phyloP scores from a whole-genome alignment of 2,113 vertebrate genomes.

The Chroicocephalus ridibundus region DNA sequence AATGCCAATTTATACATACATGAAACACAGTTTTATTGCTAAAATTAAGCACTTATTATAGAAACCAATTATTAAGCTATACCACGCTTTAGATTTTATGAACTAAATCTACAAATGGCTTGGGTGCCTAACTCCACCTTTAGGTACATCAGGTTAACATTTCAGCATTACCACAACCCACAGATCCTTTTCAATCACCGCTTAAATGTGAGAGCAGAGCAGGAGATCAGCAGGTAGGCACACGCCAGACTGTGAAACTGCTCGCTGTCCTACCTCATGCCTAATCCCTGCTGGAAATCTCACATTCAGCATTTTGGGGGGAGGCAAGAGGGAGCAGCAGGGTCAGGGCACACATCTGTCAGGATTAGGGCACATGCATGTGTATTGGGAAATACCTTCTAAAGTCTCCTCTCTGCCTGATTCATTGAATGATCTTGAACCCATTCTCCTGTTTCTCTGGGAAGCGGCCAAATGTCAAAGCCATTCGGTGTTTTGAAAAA shows the following conservation, averaged over 20 bases:
- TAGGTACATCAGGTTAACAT: background rate
- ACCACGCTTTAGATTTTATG: background rate
- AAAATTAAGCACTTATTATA: slow-evolving; percentile 16
- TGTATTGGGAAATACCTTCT: background rate
- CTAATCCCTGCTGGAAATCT: background rate
- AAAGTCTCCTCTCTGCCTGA: background rate
- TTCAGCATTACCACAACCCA: background rate
- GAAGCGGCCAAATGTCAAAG: slow-evolving; percentile 13
- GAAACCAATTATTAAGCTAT: slow-evolving; percentile 12
- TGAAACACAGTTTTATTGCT: slow-evolving; percentile 28
- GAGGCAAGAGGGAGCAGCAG: background rate
- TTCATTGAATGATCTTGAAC: slow-evolving; percentile 18
- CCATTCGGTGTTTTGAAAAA: background rate
- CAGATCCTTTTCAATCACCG: background rate
- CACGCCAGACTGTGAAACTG: background rate
- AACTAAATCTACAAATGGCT: background rate
- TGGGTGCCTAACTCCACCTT: background rate
- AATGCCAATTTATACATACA: slow-evolving; percentile 15
- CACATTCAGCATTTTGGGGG: background rate
- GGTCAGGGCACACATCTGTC: slow-evolving; percentile 8
- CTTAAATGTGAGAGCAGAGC: background rate
- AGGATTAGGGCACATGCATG: background rate
- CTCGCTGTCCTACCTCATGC: background rate
- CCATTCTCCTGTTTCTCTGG: background rate
- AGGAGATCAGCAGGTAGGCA: background rate